Percentiles rank a stretch among this genome's conserved stretches.
Evolutionary conservation across 2,888 invertebrate genomes (phyloP).

Genomic region (Phanerotoma sp.): DNA sequence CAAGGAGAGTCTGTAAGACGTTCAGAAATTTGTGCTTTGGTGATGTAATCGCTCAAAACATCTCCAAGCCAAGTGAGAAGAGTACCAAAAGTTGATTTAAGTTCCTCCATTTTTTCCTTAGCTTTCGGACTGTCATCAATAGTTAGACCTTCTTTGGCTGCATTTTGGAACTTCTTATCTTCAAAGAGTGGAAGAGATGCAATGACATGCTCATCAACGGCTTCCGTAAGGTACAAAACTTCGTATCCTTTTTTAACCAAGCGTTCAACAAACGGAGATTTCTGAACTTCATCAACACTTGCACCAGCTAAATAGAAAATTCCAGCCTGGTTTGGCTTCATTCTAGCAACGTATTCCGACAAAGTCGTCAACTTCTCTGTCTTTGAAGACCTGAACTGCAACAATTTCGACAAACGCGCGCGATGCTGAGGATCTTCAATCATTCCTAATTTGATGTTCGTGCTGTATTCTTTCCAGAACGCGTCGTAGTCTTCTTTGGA

Average conservation of each 20-base stretch:
- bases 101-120: slow-evolving; percentile 75
- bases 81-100: slow-evolving; percentile 82
- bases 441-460: slow-evolving; percentile 94
- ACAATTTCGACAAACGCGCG: slow-evolving; percentile 90
- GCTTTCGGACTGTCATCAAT: slow-evolving; percentile 68
- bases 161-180: slow-evolving; percentile 98
- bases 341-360: slow-evolving; percentile 87
- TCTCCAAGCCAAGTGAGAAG: slow-evolving; percentile 88
- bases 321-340: slow-evolving; percentile 92
- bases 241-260: slow-evolving; percentile 92
- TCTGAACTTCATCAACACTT: slow-evolving; percentile 80
- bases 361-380: slow-evolving; percentile 70
- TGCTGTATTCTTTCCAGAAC: slow-evolving; percentile 99
- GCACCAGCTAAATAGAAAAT: slow-evolving; percentile 97
- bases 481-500: slow-evolving; percentile 83
- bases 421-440: slow-evolving; percentile 98
- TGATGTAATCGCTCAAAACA: slow-evolving; percentile 74
- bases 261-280: slow-evolving; percentile 95
- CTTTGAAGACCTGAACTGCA: slow-evolving; percentile 86
- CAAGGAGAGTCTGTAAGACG: slow-evolving; percentile 90
- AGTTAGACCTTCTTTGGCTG: slow-evolving; percentile 96
- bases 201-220: slow-evolving; percentile 98
- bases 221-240: slow-evolving; percentile 90
- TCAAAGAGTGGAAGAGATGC: slow-evolving; percentile 97
- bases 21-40: slow-evolving; percentile 83